Evolutionary conservation across 2,888 invertebrate species (phyloP), one percentile per base, ranked within the genome.

Genomic region (Tupiocoris notatus): DNA sequence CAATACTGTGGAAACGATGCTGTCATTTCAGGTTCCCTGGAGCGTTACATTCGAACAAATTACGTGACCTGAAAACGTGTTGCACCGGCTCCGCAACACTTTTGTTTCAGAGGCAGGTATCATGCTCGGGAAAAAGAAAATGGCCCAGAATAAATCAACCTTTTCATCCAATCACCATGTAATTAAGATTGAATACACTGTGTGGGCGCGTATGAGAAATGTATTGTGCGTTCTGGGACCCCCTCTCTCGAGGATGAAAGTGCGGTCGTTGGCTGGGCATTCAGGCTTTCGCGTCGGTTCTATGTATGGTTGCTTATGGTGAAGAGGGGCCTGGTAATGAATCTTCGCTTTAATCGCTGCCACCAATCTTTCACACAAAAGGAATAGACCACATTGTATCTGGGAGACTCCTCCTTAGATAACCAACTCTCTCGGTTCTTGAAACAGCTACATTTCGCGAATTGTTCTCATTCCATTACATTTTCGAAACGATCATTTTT

Each of bases 321-420:
- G 67, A 67, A 25, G 25, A 17, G 25, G 20, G 57, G 70, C 1
- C 12, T 1, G 58, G 70, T 70, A 70, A 70, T 70, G 70, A 70
- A 70, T 70, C 70, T 70, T 70, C 23, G 70, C 61, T 21, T 59
- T 70, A 70, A 70, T 70, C 70, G 70, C 61, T 25, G 39, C 70
- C 61, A 70, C 70, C 70, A 70, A 70, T 70, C 70, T 70, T 70
- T 70, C 70, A 70, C 59, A 70, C 70, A 70, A 70, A 70, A 59
- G 70, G 59, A 23, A 59, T 21, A 57, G 21, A 70, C 23, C 70
- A 59, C 70, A 61, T 70, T 61, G 70, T 70, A 70, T 70, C 59
- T 70, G 6, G 56, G 56, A 58, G 61, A 70, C 24, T 67, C 67
- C 70, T 70, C 70, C 59, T 70, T n/a, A 58, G 70, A 70, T 70